Evolutionary conservation across 2,113 vertebrate species (phyloP), one percentile per base, ranked within the genome.

Genomic region (Gorilla gorilla): DNA sequence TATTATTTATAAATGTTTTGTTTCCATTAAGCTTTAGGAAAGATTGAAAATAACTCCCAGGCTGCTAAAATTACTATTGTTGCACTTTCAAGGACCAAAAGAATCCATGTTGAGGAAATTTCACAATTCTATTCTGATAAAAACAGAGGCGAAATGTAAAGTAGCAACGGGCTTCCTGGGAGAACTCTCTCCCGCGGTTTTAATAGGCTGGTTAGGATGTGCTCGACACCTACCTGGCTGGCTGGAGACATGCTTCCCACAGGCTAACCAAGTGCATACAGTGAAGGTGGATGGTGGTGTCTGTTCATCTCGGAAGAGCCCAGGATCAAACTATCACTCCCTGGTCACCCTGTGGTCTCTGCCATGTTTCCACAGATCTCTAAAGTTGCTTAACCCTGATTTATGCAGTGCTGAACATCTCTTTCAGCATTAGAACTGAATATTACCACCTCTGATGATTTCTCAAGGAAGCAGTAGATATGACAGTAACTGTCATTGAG

Each of bases 11-110:
- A 90, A 87, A 79, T 43, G 55, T 52, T 87, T 84, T 35, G 22
- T 70, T 81, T 93, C 59, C 55, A 45, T 73, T 91, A 91, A 87
- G 38, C 61, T 88, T 76, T 25, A 79, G 45, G 87, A 93, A 72
- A 0, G 18, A 72, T 14, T 27, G 59, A 79, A 79, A 91, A 78
- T 48, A 90, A 87, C 59, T 40, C 90, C 78, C 16, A 50, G 68
- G 72, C 40, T 43, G 16, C 61, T 93, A 81, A n/a, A 59, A 93
- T 78, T 25, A 25, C 22, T 55, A 73, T 3, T 50, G 38, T 22
- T 10, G 4, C 2, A 55, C 45, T 73, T 40, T 23, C 22, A 50
- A 55, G 30, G 2, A 22, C 61, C 43, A 40, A 76, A 93, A 82
- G 76, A 40, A 10, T 43, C 16, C 75, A 48, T 17, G 35, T 1